A percentile compares a stretch with the other conserved stretches of the same genome.
Conservation (phyloP, 2,888 invertebrate genomes). For the Glaucopsyche alexis region DNA sequence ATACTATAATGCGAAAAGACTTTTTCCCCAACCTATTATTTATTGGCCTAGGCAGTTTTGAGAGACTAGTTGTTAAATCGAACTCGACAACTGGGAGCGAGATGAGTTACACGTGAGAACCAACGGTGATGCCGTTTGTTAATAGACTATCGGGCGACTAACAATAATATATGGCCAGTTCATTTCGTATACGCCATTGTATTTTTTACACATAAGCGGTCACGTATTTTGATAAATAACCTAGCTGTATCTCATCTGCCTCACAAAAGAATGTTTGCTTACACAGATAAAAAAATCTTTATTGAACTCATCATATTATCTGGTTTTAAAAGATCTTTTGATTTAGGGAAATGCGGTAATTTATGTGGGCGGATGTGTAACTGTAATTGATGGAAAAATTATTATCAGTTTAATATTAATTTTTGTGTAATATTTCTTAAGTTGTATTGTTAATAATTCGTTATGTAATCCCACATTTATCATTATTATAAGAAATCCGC, state of each 20-base stretch:
- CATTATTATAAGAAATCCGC: too few species aligned
- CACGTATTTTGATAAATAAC: constrained; percentile 46
- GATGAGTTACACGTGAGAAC: constrained; percentile 10
- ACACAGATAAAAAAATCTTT: constrained; percentile 29
- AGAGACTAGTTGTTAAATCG: background rate
- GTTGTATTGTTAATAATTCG: too few species aligned
- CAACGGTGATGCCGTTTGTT: constrained; percentile 11
- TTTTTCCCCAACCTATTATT: too few species aligned
- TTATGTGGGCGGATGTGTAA: background rate
- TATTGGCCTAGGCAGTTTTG: too few species aligned
- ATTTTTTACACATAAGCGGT: constrained; percentile 48
- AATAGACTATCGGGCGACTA: constrained; percentile 51
- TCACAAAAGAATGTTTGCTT: constrained; percentile 39
- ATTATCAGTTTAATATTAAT: background rate
- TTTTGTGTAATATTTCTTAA: too few species aligned
- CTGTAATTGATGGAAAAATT: background rate
- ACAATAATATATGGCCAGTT: constrained; percentile 57
- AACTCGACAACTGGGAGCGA: background rate
- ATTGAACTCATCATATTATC: constrained; percentile 19
- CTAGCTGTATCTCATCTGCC: constrained; percentile 44
- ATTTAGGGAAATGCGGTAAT: constrained; percentile 8
- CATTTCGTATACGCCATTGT: constrained; percentile 55
- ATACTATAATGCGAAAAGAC: too few species aligned
- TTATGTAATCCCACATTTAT: too few species aligned
- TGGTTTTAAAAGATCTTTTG: constrained; percentile 23